Base-by-base conservation (phyloP, 2,888 invertebrate species). In the Nycteola revayana region DNA sequence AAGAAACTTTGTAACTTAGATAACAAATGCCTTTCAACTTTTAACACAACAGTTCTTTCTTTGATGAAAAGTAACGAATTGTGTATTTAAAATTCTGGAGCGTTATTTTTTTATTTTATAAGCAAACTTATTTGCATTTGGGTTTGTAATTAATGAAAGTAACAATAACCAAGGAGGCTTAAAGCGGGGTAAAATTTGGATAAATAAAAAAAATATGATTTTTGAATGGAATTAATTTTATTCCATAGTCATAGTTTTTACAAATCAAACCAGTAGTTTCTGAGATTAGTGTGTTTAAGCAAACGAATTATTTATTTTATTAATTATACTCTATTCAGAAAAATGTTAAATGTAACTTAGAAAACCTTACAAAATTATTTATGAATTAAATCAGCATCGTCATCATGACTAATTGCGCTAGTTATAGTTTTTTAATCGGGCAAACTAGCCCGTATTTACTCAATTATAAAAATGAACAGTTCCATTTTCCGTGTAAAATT, bases 1-100 rank as follows among this genome's bases (percentile, higher is more conserved):
- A 51, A 64, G 70, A 74, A 46, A 75, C 74, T 75, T 77, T 74
- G 68, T 52, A 79, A 82, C 75, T 81, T 76, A 70, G 66, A 75
- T 71, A 81, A 83, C 78, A 75, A 81, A 78, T 72, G 64, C 68
- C 63, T 67, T 66, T 67, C 57, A 65, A 70, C 60, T 73, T 69
- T 66, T 49, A 63, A 57, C 57, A 56, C 50, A 64, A 64, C 66
- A 57, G 25, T 52, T 56, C 62, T 63, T 51, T 64, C 64, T 70
- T 73, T 72, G 72, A 72, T 62, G 66, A 60, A 58, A 60, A 64
- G 51, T 57, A 53, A 56, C 37, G 59, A 67, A 71, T 74, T 67
- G 59, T 66, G 49, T 66, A 57, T 68, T 68, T 63, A 51, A 60
- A 65, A 64, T 65, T 66, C 47, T 46, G 42, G 39, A 7, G 53